Evolutionary conservation across 2,797 vertebrate genomes (phyloP), one percentile per base, ranked within the genome.

Genomic region (Varecia variegata): DNA sequence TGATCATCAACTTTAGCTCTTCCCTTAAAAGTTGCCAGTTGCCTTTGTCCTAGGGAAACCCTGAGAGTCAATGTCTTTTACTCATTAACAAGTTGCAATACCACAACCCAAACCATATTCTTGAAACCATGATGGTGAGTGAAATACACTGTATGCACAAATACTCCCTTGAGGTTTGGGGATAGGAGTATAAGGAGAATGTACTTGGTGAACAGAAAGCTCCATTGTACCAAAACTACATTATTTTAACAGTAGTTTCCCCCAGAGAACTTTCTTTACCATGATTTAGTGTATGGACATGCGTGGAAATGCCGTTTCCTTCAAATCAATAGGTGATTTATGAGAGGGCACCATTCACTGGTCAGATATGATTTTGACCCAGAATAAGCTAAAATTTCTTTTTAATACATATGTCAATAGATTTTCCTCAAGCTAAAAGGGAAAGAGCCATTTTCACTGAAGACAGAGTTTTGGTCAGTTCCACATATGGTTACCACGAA

Each of bases 381-480:
- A 30, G 32, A 77, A 82, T 27, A 71, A 85, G 67, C n/a, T 50
- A 27, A 62, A 77, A 90, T 68, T 90, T 32, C 43, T 87, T 7
- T 94, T 94, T 77, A 50, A 97, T 92, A 70, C n/a, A n/a, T 0
- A 3, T 58, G 4, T 25, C 65, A 32, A 62, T 79, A 85, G 18
- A 62, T 87, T 80, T 60, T 90, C 62, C 32, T 95, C 13, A 65
- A 80, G 35, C 0, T 58, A 27, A 80, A 40, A 14, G 9, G 52
- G 50, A 71, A 94, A 97, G 82, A 43, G 8, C 18, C 13, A 2
- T 96, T 83, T 96, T 82, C 12, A 93, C 38, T 47, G 76, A 62
- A 80, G 67, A 62, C 25, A 68, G 2, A 21, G 6, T 47, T 93
- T 73, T 54, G 73, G 32, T 60, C 54, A 21, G 27, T 86, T 97